phyloP scores from a whole-genome alignment of 2,113 vertebrate species.

The Callipepla californica region DNA sequence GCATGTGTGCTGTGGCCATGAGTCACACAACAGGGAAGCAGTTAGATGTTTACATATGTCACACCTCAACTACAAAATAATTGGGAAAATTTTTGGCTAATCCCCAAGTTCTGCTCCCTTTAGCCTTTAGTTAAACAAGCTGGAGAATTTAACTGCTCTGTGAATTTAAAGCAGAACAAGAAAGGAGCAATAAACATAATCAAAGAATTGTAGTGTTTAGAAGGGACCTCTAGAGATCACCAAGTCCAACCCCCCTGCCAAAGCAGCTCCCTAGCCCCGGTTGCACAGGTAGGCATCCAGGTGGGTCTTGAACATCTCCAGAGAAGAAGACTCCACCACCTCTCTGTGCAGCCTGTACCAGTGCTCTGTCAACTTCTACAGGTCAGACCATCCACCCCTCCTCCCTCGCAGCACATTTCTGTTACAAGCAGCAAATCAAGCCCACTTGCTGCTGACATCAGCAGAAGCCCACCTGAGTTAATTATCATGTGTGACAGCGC shows the following conservation, averaged over 20 bases:
- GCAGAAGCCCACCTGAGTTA: neutral
- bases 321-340: too few species aligned
- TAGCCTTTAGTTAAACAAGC: constrained; percentile 12
- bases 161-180: neutral
- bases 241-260: too few species aligned
- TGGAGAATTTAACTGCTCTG: neutral
- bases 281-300: too few species aligned
- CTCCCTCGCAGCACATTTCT: neutral
- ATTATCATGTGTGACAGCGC: neutral
- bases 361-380: neutral
- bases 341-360: too few species aligned
- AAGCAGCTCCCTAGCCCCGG: too few species aligned
- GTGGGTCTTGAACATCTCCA: too few species aligned
- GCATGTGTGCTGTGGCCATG: neutral
- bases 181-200: neutral
- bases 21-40: constrained; percentile 26
- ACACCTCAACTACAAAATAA: neutral
- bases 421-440: neutral
- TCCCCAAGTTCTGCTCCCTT: constrained; percentile 13
- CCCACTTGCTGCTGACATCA: neutral
- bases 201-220: too few species aligned
- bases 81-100: constrained; percentile 12
- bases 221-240: too few species aligned
- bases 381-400: neutral
- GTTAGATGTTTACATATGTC: constrained; percentile 36